These are phyloP conservation scores for Pygoscelis antarcticus DNA, from an alignment of 2,113 vertebrate species.

Conservation along the genomic window DNA sequence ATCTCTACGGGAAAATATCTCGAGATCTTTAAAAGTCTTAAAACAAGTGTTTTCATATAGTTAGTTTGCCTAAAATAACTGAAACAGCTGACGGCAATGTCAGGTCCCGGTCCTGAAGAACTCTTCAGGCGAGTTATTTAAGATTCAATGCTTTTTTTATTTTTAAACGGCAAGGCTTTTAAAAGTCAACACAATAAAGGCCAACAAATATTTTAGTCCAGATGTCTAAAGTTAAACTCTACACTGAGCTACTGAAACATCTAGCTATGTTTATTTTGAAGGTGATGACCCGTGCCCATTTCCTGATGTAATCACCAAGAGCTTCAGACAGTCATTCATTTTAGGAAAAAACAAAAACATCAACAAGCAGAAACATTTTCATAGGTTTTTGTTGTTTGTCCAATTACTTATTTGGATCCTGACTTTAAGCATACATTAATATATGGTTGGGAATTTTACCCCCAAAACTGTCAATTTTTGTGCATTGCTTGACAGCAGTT, in stretches of 20 bases:
- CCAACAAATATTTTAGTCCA: neutral
- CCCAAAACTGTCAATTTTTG: neutral
- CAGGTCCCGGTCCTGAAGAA: neutral
- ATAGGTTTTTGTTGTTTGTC: neutral
- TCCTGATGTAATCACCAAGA: neutral
- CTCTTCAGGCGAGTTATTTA: neutral
- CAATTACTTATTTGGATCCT: neutral
- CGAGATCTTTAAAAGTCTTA: neutral
- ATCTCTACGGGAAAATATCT: neutral
- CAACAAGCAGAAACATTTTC: neutral
- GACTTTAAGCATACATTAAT: neutral
- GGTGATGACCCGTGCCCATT: neutral
- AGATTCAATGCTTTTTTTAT: neutral
- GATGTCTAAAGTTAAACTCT: neutral
- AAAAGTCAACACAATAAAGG: neutral
- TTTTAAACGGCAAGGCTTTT: neutral
- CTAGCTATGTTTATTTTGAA: neutral
- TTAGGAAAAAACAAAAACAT: neutral
- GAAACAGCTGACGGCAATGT: neutral
- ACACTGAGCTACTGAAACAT: neutral
- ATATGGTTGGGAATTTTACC: neutral
- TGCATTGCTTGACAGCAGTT: neutral
- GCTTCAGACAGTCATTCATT: neutral
- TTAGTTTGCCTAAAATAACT: neutral
- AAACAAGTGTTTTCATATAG: neutral